Evolutionary conservation across 1,140 invertebrate genomes (phyloP), one percentile per base, ranked within the genome.

Genomic region (Sipha flava): DNA sequence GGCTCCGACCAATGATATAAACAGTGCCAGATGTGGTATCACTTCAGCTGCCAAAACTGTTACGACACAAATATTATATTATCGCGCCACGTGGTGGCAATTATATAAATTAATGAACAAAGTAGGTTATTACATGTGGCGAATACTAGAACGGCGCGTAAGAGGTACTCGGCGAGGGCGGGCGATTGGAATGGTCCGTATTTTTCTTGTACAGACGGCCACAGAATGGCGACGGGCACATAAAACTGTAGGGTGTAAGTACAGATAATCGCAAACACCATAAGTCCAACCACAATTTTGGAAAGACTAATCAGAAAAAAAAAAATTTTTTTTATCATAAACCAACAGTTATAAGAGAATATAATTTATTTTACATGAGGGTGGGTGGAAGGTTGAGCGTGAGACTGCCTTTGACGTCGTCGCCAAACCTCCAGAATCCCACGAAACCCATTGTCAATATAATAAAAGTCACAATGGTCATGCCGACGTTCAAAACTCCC

Each of bases 181-280:
- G 80, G 80, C 3, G 68, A 73, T 59, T 80, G 68, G 70, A 80
- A 80, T 7, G 80, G 80, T 57, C 66, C 64, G 18, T 73, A 72
- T 43, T 80, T 80, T 37, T 73, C 80, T 45, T 77, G 73, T 45
- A 80, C 82, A 23, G 82, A 81, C 1, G 80, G 80, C 81, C 82
- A 82, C 72, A 97, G 92, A 75, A 98, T 96, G 82, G 94, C 92
- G 86, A 97, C 92, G 0, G 97, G 95, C 0, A 99, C 96, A 85
- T 98, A 98, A 85, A 98, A 95, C 85, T 98, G 97, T 12, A 99
- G 88, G 52, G 93, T 92, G 85, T 97, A 98, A 0, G 95, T 95
- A 45, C 97, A 90, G 87, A 97, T 96, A 49, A 98, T 95, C 5
- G 95, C 94, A 1, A 96, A 84, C 1, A 94, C 93, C 85, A 98